Evolutionary conservation across 2,797 vertebrate genomes (phyloP).

Genomic region (Anisognathus igniventris): DNA sequence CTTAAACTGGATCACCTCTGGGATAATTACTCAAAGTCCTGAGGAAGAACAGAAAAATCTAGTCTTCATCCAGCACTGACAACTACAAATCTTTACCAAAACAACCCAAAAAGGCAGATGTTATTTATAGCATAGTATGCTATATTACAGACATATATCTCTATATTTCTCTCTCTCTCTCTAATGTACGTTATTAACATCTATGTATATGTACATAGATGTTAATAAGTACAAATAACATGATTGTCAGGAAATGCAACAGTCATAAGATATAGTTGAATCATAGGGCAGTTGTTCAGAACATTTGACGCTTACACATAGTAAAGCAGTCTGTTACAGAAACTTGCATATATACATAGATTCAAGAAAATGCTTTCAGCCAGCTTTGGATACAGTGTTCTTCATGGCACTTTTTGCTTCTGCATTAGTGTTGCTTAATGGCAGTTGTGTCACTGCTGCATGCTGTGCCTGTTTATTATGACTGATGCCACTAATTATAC

Average conservation of each 20-base stretch:
- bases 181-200: background rate
- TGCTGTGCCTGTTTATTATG: conserved; percentile 11
- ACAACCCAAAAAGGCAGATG: background rate
- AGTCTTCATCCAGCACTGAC: background rate
- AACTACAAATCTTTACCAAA: background rate
- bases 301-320: background rate
- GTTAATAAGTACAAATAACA: background rate
- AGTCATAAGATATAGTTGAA: background rate
- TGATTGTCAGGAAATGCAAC: background rate
- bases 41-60: background rate
- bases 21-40: background rate
- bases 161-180: background rate
- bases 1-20: background rate
- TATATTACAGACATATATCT: background rate
- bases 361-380: background rate
- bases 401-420: background rate
- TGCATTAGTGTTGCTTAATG: background rate
- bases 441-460: background rate
- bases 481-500: conserved; percentile 34
- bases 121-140: background rate
- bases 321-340: background rate
- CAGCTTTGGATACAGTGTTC: background rate
- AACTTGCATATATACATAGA: background rate
- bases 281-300: background rate
- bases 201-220: too few species aligned